phyloP scores from a whole-genome alignment of 2,888 invertebrate species.

The Tryphoninae sp. region DNA sequence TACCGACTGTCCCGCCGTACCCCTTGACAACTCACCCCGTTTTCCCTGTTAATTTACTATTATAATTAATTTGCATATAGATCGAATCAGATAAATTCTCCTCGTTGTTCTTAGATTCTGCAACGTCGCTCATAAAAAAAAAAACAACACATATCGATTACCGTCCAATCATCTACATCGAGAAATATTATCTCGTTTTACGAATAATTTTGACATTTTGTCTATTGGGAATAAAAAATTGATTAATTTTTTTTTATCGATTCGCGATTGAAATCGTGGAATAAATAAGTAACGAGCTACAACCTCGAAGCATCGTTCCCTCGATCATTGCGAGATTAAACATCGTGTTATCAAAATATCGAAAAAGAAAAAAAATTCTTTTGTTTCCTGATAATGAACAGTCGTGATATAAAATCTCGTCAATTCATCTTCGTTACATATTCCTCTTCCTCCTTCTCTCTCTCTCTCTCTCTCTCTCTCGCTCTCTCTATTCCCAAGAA shows the following conservation, averaged over 20 bases:
- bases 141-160: neutral
- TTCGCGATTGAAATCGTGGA: too few relatives aligned
- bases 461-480: neutral
- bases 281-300: too few relatives aligned
- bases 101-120: conserved; percentile 42
- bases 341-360: conserved; percentile 17
- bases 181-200: too few relatives aligned
- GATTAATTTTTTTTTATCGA: too few relatives aligned
- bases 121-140: conserved; percentile 19
- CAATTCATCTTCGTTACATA: conserved; percentile 55
- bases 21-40: conserved; percentile 65
- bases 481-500: neutral
- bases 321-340: neutral
- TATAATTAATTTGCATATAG: conserved; percentile 79
- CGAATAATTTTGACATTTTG: too few relatives aligned
- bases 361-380: conserved; percentile 12
- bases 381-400: neutral
- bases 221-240: too few relatives aligned
- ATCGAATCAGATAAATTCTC: conserved; percentile 77
- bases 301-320: too few relatives aligned
- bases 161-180: too few relatives aligned
- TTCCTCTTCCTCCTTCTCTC: conserved; percentile 6
- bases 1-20: conserved; percentile 2
- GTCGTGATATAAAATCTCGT: conserved; percentile 44
- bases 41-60: conserved; percentile 76